These are phyloP conservation scores for Ylistrum balloti DNA, from an alignment of 1,140 invertebrate genomes.

Conservation along the genomic window DNA sequence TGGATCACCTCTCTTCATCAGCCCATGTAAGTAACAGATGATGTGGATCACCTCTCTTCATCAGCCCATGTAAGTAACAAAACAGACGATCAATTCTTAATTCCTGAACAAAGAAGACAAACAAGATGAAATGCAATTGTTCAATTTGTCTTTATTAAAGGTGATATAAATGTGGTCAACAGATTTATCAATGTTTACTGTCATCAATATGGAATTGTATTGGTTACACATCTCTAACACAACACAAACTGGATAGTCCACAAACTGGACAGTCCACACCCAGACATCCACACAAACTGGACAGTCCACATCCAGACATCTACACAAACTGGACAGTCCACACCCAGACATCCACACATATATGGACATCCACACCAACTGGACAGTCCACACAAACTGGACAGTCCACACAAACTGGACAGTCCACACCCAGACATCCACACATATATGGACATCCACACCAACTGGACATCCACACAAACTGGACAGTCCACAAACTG, in stretches of 20 bases:
- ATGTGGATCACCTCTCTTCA: too few relatives aligned
- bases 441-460: not conserved
- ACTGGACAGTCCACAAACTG: not conserved
- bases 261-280: not conserved
- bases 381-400: not conserved
- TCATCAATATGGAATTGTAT: slow-evolving; percentile 35
- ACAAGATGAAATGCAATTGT: too few relatives aligned
- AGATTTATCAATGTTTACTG: slow-evolving; percentile 31
- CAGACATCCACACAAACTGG: not conserved
- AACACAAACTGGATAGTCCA: not conserved
- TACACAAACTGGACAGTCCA: too few relatives aligned
- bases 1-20: too few relatives aligned
- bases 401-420: too few relatives aligned
- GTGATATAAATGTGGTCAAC: slow-evolving; percentile 38
- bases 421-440: not conserved
- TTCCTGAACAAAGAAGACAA: too few relatives aligned
- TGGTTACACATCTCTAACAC: not conserved
- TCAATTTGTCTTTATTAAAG: slow-evolving; percentile 30
- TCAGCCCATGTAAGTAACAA: too few relatives aligned
- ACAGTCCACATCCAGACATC: not conserved
- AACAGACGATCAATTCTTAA: too few relatives aligned
- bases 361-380: not conserved
- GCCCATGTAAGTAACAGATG: too few relatives aligned
- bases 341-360: not conserved
- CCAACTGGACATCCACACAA: not conserved